Base-by-base conservation (phyloP, 2,797 vertebrate species). In the Aphelocoma californica region DNA sequence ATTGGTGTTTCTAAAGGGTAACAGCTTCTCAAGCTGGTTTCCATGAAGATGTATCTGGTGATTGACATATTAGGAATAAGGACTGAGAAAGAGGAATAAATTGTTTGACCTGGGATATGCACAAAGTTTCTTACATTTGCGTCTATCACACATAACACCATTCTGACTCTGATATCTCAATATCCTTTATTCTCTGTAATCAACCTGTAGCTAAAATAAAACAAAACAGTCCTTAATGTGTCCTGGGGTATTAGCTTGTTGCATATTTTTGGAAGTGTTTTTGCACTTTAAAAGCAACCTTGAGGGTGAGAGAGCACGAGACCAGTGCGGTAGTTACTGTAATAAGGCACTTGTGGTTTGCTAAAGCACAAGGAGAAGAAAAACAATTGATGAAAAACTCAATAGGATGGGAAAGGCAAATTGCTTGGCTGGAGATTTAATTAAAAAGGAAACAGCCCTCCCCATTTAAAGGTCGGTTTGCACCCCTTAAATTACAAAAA, bases 341-440 rank as follows among this genome's bases (percentile, higher is more conserved):
- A 97, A 97, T 96, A 97, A 97, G 90, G 81, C 83, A 65, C 93
- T 97, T 38, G 56, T 96, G 96, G 96, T 97, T 97, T 97, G 90
- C 95, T 90, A 91, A 69, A 89, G 47, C 51, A 81, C 4, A 44
- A 91, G 93, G 79, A 85, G 62, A 96, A 91, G 86, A 93, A 96
- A 96, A 96, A 97, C 94, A 96, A 81, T 86, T 97, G 97, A 97
- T 97, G 96, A 97, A 98, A 98, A 97, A 87, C 89, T 91, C 92
- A 96, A 96, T 96, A 95, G 89, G 89, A 95, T 31, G 45, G 93
- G 96, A 97, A 97, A 97, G 94, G 96, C 94, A 97, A 97, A 98
- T 95, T 97, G 91, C 96, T 94, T 94, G 96, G 93, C 96, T 96
- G 94, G 94, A 97, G 97, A 96, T 97, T 97, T 97, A 97, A 97